phyloP scores from a whole-genome alignment of 2,113 vertebrate species.

The Gnathonemus longibarbis region DNA sequence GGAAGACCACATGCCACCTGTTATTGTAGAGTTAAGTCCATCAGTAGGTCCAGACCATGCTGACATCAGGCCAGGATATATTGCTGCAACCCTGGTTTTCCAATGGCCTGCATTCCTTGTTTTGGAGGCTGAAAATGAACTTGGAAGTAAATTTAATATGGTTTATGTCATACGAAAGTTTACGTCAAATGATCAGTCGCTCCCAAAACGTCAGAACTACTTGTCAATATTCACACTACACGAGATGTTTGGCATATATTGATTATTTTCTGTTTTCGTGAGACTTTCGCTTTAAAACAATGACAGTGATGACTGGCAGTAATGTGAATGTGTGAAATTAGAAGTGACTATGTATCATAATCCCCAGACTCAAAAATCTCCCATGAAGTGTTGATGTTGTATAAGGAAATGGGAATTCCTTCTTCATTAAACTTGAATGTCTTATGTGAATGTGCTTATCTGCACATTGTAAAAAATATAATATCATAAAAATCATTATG shows the following conservation, averaged over 20 bases:
- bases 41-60: background rate
- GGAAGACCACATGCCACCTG: background rate
- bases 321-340: background rate
- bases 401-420: background rate
- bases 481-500: background rate
- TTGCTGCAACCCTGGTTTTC: background rate
- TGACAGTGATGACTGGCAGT: background rate
- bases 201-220: background rate
- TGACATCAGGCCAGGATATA: background rate
- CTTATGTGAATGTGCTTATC: too few relatives aligned
- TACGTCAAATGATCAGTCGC: background rate
- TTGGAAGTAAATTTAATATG: background rate
- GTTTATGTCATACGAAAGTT: background rate
- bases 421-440: background rate
- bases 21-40: background rate
- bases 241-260: too few relatives aligned
- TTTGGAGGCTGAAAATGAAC: background rate
- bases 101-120: background rate
- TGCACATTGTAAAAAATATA: background rate
- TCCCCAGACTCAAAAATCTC: too few relatives aligned
- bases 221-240: background rate
- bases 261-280: background rate
- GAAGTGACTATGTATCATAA: background rate
- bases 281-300: background rate
- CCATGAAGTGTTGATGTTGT: background rate